These are phyloP conservation scores for Pao palembangensis DNA, from an alignment of 2,113 vertebrate genomes.

Conservation along the genomic window DNA sequence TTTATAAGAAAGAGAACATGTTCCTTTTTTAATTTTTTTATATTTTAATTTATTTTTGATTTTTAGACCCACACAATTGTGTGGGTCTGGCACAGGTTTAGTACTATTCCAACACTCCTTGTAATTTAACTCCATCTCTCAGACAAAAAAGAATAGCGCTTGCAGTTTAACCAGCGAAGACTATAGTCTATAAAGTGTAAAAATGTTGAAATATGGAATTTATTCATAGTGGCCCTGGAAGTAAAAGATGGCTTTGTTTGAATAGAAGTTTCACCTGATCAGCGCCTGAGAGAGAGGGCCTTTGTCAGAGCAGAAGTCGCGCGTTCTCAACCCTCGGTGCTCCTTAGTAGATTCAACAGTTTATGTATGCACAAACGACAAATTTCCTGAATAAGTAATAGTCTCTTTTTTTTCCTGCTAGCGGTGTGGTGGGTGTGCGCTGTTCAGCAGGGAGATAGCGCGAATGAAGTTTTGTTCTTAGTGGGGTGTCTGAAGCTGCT, in stretches of 20 bases:
- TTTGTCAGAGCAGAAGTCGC: conserved; percentile 58
- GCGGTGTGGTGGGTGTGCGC: conserved; percentile 45
- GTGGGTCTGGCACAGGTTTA: not conserved
- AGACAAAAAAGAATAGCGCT: conserved; percentile 14
- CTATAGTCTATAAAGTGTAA: conserved; percentile 36
- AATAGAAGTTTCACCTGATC: conserved; percentile 70
- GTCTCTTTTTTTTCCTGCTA: conserved; percentile 68
- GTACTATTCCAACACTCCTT: conserved; percentile 22
- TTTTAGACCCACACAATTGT: no score
- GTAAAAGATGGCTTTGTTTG: conserved; percentile 49
- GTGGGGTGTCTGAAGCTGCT: conserved; percentile 51
- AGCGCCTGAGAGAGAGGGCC: conserved; percentile 57
- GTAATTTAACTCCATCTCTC: not conserved
- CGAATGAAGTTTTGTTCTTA: conserved; percentile 57
- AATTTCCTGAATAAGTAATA: conserved; percentile 77
- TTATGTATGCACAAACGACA: conserved; percentile 76
- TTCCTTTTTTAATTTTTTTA: no score
- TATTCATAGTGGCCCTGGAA: conserved; percentile 57
- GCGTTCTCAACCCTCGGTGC: conserved; percentile 55
- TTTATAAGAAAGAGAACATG: no score
- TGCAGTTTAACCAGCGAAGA: conserved; percentile 30
- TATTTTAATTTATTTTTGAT: no score
- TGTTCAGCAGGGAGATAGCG: conserved; percentile 60
- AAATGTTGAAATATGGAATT: conserved; percentile 49
- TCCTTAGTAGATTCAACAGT: conserved; percentile 63